Evolutionary conservation across 2,113 vertebrate genomes (phyloP).

Genomic region (Chrysochloris asiatica): DNA sequence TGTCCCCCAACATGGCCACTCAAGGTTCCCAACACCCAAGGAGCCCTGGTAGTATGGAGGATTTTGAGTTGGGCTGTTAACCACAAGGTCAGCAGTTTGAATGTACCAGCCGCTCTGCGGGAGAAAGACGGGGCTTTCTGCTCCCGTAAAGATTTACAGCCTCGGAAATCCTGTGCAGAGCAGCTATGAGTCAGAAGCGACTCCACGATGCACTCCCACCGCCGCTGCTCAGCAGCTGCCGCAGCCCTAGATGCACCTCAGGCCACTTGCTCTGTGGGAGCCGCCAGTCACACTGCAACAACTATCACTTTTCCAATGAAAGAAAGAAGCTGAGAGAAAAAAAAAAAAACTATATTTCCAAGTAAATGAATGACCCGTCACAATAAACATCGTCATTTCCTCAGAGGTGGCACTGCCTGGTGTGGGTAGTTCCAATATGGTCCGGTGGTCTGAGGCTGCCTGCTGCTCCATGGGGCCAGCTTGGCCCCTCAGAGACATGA

Average conservation of each 20-base stretch:
- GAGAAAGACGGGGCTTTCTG: too few species aligned
- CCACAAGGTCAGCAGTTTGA: too few species aligned
- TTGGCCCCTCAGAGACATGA: not conserved
- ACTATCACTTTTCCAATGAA: not conserved
- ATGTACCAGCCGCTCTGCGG: too few species aligned
- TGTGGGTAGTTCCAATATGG: not conserved
- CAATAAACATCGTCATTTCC: not conserved
- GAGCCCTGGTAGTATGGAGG: too few species aligned
- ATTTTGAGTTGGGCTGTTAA: too few species aligned
- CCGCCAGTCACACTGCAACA: not conserved
- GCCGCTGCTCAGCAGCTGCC: not conserved
- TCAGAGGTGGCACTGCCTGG: not conserved
- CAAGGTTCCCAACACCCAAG: not conserved
- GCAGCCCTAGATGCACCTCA: not conserved
- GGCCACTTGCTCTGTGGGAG: not conserved
- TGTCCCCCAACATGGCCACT: not conserved
- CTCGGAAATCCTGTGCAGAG: too few species aligned
- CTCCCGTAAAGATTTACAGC: too few species aligned
- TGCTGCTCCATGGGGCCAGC: not conserved
- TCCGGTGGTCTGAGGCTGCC: not conserved
- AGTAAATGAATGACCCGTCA: not conserved
- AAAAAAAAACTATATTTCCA: not conserved
- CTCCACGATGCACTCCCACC: too few species aligned
- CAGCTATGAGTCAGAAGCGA: too few species aligned
- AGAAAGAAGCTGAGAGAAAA: not conserved